A percentile compares a stretch with the other conserved stretches of the same genome.
phyloP scores from a whole-genome alignment of 1,140 invertebrate species.

The Leptinotarsa lineolata region DNA sequence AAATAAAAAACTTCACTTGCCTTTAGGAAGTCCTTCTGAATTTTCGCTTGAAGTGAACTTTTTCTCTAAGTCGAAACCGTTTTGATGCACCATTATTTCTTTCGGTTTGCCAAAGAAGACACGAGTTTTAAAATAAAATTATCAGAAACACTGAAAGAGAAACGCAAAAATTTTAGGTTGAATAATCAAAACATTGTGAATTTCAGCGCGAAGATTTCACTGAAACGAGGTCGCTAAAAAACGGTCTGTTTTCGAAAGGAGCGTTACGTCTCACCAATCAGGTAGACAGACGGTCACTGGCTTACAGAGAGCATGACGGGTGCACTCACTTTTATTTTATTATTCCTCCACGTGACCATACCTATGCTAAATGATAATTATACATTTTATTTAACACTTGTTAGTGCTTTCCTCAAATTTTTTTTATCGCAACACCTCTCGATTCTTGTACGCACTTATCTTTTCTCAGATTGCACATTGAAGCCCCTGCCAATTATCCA shows the following conservation, averaged over 20 bases:
- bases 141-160: too few relatives aligned
- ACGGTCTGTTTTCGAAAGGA: neutral
- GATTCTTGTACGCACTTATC: too few relatives aligned
- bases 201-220: neutral
- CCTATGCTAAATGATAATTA: slow-evolving; percentile 11
- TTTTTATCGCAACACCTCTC: neutral
- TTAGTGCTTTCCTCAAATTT: neutral
- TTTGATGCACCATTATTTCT: slow-evolving; percentile 10
- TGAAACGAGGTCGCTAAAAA: neutral
- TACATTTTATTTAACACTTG: slow-evolving; percentile 16
- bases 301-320: neutral
- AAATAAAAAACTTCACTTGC: neutral
- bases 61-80: slow-evolving; percentile 19
- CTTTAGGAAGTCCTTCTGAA: neutral
- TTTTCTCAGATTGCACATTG: too few relatives aligned
- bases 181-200: neutral
- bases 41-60: slow-evolving; percentile 14
- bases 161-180: too few relatives aligned
- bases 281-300: slow-evolving; percentile 10
- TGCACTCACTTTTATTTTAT: slow-evolving; percentile 6
- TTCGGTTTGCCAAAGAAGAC: neutral
- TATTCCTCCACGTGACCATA: slow-evolving; percentile 17
- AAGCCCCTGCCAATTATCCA: too few relatives aligned
- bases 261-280: neutral
- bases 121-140: too few relatives aligned